A percentile compares a stretch with the other conserved stretches of the same genome.
phyloP scores from a whole-genome alignment of 2,113 vertebrate species.

The Xenopus borealis region DNA sequence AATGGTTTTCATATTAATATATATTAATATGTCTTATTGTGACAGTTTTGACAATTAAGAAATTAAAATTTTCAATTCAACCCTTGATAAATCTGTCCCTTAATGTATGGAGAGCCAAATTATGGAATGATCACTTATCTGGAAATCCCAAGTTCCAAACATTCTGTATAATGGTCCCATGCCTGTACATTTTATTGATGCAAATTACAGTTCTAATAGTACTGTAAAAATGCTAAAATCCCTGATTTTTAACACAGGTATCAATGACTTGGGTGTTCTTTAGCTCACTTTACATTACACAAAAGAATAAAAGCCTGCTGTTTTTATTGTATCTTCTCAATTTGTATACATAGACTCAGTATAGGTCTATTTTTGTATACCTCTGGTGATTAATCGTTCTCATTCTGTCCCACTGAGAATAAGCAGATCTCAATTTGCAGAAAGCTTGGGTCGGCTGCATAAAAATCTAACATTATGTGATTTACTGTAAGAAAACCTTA shows the following conservation, averaged over 20 bases:
- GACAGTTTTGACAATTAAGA: too few relatives aligned
- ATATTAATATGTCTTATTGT: too few relatives aligned
- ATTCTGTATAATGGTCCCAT: too few relatives aligned
- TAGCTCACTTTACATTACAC: neutral
- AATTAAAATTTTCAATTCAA: too few relatives aligned
- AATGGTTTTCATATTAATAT: too few relatives aligned
- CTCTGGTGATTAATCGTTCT: slow-evolving; percentile 25
- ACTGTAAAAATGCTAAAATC: neutral
- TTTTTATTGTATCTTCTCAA: slow-evolving; percentile 8
- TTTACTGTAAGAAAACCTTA: slow-evolving; percentile 44
- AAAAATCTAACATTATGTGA: slow-evolving; percentile 41
- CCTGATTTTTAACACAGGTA: neutral
- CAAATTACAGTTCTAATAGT: too few relatives aligned
- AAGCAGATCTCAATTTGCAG: slow-evolving; percentile 35
- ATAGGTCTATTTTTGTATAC: slow-evolving; percentile 4
- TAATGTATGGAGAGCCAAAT: too few relatives aligned
- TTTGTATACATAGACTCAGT: neutral
- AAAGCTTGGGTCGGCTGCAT: slow-evolving; percentile 30
- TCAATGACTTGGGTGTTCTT: neutral
- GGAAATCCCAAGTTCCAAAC: too few relatives aligned
- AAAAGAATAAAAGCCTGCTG: neutral
- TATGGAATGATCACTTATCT: too few relatives aligned
- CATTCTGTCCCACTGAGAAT: slow-evolving; percentile 32
- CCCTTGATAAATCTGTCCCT: too few relatives aligned
- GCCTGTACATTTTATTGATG: too few relatives aligned